Evolutionary conservation across 2,113 vertebrate genomes (phyloP).

Genomic region (Eurystomus gularis): DNA sequence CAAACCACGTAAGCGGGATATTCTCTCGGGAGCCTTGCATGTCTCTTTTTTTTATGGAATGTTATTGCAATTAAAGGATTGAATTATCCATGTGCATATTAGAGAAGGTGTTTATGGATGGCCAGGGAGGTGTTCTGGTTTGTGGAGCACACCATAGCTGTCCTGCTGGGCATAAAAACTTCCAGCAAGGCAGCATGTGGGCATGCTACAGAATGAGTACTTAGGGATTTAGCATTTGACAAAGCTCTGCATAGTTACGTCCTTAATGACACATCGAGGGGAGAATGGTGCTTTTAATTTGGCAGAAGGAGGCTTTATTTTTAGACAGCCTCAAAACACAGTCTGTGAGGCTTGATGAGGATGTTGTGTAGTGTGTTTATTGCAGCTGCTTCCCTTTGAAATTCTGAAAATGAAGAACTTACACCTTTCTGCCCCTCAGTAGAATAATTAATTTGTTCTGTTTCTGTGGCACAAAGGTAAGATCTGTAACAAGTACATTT

Average conservation of each 20-base stretch:
- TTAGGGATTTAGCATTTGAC: not conserved
- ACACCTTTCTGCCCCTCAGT: not conserved
- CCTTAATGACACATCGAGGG: not conserved
- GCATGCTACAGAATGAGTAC: not conserved
- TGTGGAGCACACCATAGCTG: not conserved
- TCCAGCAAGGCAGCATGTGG: not conserved
- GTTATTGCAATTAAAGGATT: not conserved
- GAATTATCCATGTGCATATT: not conserved
- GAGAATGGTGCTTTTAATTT: not conserved
- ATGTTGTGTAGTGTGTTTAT: not conserved
- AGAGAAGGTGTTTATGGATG: not conserved
- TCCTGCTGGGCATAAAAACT: not conserved
- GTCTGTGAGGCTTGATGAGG: not conserved
- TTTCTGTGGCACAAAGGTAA: not conserved
- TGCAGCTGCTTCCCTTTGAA: not conserved
- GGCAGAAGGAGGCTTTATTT: not conserved
- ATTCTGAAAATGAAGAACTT: not conserved
- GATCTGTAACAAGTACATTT: not conserved
- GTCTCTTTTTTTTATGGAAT: not conserved
- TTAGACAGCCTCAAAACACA: not conserved
- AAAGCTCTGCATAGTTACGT: not conserved
- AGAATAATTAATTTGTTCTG: not conserved
- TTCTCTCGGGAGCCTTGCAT: not conserved
- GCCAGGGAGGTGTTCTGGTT: not conserved
- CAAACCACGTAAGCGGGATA: conserved; percentile 87